These are phyloP conservation scores for Alauda arvensis DNA, from an alignment of 2,797 vertebrate species.

Conservation along the genomic window DNA sequence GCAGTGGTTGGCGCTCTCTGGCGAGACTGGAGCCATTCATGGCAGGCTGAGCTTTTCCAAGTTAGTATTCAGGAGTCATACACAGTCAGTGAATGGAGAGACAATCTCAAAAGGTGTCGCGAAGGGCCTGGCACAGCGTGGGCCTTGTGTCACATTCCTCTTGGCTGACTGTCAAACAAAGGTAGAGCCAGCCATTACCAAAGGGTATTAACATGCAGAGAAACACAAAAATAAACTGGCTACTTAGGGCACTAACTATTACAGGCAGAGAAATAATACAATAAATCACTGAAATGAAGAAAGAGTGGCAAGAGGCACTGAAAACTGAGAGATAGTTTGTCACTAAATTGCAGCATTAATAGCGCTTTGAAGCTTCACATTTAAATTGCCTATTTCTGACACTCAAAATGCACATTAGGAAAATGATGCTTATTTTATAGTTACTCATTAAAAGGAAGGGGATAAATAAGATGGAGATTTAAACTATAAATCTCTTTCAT, in stretches of 20 bases:
- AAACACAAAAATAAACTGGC: conserved; percentile 64
- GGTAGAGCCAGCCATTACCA: conserved; percentile 39
- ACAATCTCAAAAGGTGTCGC: conserved; percentile 26
- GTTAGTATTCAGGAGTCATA: conserved; percentile 60
- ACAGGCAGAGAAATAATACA: conserved; percentile 60
- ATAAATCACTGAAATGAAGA: conserved; percentile 71
- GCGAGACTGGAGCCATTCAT: neutral
- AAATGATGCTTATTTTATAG: conserved; percentile 72
- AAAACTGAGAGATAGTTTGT: conserved; percentile 66
- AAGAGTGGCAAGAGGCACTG: conserved; percentile 62
- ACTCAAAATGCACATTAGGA: conserved; percentile 69
- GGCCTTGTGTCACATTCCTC: conserved; percentile 36
- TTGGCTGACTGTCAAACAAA: conserved; percentile 67
- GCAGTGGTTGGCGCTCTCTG: conserved; percentile 15
- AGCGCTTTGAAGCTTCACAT: conserved; percentile 61
- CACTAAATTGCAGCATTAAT: conserved; percentile 71
- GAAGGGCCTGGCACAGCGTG: conserved; percentile 16
- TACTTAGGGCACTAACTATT: conserved; percentile 49
- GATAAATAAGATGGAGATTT: conserved; percentile 66
- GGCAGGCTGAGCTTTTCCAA: conserved; percentile 40
- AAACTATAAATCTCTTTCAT: conserved; percentile 64
- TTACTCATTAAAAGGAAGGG: conserved; percentile 67
- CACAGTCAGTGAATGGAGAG: conserved; percentile 16
- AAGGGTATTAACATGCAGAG: conserved; percentile 49
- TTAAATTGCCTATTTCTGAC: conserved; percentile 72